Base-by-base conservation (phyloP, 1,140 invertebrate species). In the Plutomurus gul region DNA sequence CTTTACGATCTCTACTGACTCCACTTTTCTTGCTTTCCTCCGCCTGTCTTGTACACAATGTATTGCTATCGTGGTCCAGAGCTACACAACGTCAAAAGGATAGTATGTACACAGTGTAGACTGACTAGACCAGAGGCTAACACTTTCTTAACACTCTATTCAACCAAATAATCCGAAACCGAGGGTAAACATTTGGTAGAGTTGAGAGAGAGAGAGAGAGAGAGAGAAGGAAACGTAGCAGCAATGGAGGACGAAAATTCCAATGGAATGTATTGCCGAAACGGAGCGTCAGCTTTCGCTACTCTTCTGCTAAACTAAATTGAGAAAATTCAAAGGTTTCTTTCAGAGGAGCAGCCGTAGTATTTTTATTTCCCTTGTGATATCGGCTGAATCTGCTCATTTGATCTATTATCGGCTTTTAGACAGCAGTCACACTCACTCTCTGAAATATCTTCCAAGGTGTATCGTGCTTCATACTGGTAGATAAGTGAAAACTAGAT, bases 1-100 rank as follows among this genome's bases (percentile, higher is more conserved):
- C 77, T 78, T 78, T 73, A 70, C 70, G 46, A 47, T 75, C 73
- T 73, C 70, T 46, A 39, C 77, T 40, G 47, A 77, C 49, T 47
- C 56, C 56, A 65, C 56, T 65, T 65, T 65, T 65, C 56, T 65
- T 65, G 25, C 56, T 65, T 65, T 65, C 56, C 56, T 65, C 56
- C 16, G 56, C 56, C 27, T 65, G 56, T 65, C 27, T 65, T 65
- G 56, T 65, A 65, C 56, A 65, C 56, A 65, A 65, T 65, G 56
- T 65, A 65, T 65, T 65, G 36, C 56, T 65, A 65, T 65, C 27
- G 30, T 33, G 27, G 56, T 65, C 56, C 56, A 65, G 39, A n/a
- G 39, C 11, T n/a, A 43, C n/a, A 43, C 39, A 13, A 43, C 39
- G 10, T 43, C 39, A 43, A 43, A 43, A 43, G n/a, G 39, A 43